Evolutionary conservation across 2,888 invertebrate species (phyloP).

Genomic region (Pristionchus mayeri): DNA sequence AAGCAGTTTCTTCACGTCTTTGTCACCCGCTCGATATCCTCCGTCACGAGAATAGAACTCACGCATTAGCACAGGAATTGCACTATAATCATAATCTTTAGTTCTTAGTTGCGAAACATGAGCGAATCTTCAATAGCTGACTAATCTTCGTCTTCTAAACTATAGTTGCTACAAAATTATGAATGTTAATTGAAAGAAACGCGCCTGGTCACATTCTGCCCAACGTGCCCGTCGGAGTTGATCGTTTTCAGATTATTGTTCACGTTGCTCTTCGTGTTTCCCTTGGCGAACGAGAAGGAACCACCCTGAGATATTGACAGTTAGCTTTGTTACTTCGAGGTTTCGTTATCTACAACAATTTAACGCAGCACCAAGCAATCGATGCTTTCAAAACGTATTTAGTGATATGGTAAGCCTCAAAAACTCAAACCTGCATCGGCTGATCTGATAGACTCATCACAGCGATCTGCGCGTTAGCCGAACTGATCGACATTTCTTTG

Average conservation of each 20-base stretch:
- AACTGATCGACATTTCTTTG: not conserved
- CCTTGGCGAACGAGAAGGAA: conserved; percentile 27
- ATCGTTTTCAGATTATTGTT: not conserved
- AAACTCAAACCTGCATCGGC: not conserved
- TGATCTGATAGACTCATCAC: conserved; percentile 42
- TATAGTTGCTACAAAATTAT: too few species aligned
- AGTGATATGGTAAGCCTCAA: not conserved
- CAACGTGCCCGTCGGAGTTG: conserved; percentile 21
- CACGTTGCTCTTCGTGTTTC: conserved; percentile 8
- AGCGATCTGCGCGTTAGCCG: conserved; percentile 6
- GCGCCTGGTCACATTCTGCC: conserved; percentile 30
- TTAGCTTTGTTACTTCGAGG: too few species aligned
- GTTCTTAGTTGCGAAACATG: too few species aligned
- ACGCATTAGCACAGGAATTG: conserved; percentile 20
- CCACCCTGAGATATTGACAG: conserved; percentile 43
- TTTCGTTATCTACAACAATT: too few species aligned
- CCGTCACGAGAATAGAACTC: conserved; percentile 29
- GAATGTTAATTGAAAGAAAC: not conserved
- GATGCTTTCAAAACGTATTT: not conserved
- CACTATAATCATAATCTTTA: conserved; percentile 5
- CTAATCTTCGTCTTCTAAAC: too few species aligned
- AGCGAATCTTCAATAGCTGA: not conserved
- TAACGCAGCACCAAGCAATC: not conserved
- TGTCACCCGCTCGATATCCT: conserved; percentile 5
- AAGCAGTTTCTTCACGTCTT: conserved; percentile 52